Percentiles rank a stretch among this genome's conserved stretches.
Conservation (phyloP, 2,888 invertebrate genomes). For the Ichneumoninae sp. region DNA sequence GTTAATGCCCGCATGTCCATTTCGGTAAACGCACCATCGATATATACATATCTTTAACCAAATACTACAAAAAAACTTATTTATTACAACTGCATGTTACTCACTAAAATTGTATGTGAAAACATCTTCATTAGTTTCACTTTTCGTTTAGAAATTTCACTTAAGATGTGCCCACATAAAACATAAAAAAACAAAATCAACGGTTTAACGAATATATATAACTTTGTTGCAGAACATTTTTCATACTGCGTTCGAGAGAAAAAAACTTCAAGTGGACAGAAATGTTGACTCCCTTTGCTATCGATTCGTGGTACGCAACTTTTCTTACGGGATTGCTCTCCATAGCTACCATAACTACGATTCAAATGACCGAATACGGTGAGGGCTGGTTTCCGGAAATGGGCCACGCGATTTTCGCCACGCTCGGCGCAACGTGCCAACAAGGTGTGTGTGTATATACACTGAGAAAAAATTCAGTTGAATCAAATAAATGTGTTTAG, state of each 20-base stretch:
- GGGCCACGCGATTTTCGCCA: slow-evolving; percentile 58
- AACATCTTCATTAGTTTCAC: background rate
- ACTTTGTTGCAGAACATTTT: slow-evolving; percentile 51
- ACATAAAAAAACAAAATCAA: background rate
- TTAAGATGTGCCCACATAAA: background rate
- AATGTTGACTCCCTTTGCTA: slow-evolving; percentile 54
- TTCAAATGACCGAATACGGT: slow-evolving; percentile 57
- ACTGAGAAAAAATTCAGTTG: background rate
- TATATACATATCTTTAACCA: background rate
- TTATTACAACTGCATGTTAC: too few species aligned
- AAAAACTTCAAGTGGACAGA: slow-evolving; percentile 59
- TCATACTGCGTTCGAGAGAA: slow-evolving; percentile 53
- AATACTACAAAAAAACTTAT: too few species aligned
- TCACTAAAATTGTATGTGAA: background rate
- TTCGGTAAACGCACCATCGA: slow-evolving; percentile 34
- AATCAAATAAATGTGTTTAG: too few species aligned
- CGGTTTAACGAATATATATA: too few species aligned
- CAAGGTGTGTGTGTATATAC: slow-evolving; percentile 52
- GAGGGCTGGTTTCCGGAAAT: slow-evolving; percentile 58
- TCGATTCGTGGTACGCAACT: slow-evolving; percentile 57
- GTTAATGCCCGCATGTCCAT: slow-evolving; percentile 56
- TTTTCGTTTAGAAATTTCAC: background rate
- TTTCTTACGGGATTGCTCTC: slow-evolving; percentile 31
- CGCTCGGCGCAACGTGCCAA: slow-evolving; percentile 54
- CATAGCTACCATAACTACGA: slow-evolving; percentile 30